Percentiles rank a stretch among this genome's conserved stretches.
These are phyloP conservation scores for Torymus texanus DNA, from an alignment of 2,888 invertebrate genomes.

Conservation along the genomic window DNA sequence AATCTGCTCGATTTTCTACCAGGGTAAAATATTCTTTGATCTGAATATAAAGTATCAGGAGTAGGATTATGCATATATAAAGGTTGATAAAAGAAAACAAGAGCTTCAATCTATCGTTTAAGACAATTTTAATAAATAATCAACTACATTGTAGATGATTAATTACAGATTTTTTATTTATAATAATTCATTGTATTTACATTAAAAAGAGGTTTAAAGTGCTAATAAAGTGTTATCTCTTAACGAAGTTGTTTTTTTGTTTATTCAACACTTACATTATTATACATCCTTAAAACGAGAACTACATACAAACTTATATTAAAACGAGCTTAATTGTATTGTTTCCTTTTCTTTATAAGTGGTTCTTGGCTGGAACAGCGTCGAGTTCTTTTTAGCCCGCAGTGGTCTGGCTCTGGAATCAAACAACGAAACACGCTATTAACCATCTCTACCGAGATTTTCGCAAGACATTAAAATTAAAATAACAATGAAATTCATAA, in stretches of 20 bases:
- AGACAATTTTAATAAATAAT: slow-evolving; percentile 11
- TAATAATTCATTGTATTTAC: slow-evolving; percentile 58
- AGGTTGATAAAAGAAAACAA: too few relatives aligned
- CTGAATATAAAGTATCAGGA: too few relatives aligned
- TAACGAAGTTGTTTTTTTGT: slow-evolving; percentile 65
- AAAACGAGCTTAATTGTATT: slow-evolving; percentile 70
- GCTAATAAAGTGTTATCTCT: slow-evolving; percentile 58
- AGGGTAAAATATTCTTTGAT: too few relatives aligned
- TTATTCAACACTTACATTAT: slow-evolving; percentile 72
- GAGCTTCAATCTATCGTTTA: too few relatives aligned
- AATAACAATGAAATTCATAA: too few relatives aligned
- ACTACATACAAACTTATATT: slow-evolving; percentile 74
- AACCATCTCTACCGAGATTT: too few relatives aligned
- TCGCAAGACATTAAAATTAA: too few relatives aligned
- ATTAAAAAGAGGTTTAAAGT: slow-evolving; percentile 55
- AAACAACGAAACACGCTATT: slow-evolving; percentile 22
- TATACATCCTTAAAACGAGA: slow-evolving; percentile 70
- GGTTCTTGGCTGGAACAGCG: slow-evolving; percentile 66
- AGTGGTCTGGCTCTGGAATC: slow-evolving; percentile 65
- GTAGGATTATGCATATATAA: too few relatives aligned
- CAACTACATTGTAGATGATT: slow-evolving; percentile 35
- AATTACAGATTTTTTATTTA: slow-evolving; percentile 57
- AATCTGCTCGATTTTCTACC: too few relatives aligned
- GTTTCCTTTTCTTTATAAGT: slow-evolving; percentile 63
- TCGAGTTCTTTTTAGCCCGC: slow-evolving; percentile 61